Evolutionary conservation across 2,797 vertebrate species (phyloP).

Genomic region (Cetoscarus ocellatus): DNA sequence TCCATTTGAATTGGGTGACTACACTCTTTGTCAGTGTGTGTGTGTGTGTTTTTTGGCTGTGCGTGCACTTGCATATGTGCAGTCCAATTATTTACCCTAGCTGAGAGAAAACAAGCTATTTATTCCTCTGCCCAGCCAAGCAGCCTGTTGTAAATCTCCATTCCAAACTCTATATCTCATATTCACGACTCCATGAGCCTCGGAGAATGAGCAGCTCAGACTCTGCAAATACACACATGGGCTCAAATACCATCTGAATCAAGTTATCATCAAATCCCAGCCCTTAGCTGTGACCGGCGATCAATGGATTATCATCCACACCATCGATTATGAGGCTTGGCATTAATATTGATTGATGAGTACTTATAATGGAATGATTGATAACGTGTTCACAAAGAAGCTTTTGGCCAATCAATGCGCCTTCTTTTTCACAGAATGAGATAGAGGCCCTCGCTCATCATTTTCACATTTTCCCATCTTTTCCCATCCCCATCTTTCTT

Average conservation of each 20-base stretch:
- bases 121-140: conserved; percentile 56
- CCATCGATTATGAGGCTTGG: conserved; percentile 65
- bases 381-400: conserved; percentile 69
- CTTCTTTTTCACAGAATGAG: conserved; percentile 65
- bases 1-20: conserved; percentile 78
- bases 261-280: conserved; percentile 71
- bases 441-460: conserved; percentile 64
- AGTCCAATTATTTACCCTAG: conserved; percentile 78
- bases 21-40: conserved; percentile 54
- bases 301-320: conserved; percentile 74
- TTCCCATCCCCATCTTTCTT: conserved; percentile 3
- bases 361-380: conserved; percentile 76
- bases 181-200: conserved; percentile 58
- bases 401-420: conserved; percentile 72
- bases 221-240: conserved; percentile 54
- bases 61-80: conserved; percentile 43
- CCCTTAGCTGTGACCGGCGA: conserved; percentile 59
- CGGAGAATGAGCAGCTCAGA: conserved; percentile 48
- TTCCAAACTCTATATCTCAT: conserved; percentile 68
- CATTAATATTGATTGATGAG: conserved; percentile 81
- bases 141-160: conserved; percentile 77
- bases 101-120: conserved; percentile 70
- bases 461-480: conserved; percentile 60
- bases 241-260: conserved; percentile 67
- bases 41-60: conserved; percentile 12